Conservation (phyloP, 2,113 vertebrate genomes). For the cattle (Bos taurus) region DNA sequence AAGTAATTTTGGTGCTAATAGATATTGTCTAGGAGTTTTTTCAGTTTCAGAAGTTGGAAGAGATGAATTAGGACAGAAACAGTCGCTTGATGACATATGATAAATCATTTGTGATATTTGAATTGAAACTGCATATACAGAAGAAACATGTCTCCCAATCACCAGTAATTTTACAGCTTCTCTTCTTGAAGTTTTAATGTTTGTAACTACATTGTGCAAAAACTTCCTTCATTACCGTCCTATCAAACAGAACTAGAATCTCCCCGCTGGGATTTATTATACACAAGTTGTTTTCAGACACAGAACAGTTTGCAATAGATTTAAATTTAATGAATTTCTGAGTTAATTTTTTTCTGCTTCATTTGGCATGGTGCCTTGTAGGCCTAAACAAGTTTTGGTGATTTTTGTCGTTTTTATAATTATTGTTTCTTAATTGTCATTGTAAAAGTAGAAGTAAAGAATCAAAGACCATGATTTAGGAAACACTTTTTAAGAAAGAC, state of each 20-base stretch:
- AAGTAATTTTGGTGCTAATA: not conserved
- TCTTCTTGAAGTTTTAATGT: not conserved
- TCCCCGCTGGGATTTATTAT: slow-evolving; percentile 27
- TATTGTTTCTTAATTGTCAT: not conserved
- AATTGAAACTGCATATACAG: not conserved
- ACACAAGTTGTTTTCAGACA: not conserved
- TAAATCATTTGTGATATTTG: not conserved
- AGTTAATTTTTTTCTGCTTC: not conserved
- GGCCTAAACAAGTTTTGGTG: not conserved
- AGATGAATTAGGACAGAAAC: not conserved
- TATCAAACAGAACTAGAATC: not conserved
- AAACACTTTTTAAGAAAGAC: not conserved
- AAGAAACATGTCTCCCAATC: not conserved
- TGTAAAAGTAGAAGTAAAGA: not conserved
- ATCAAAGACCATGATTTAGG: not conserved
- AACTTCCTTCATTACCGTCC: not conserved
- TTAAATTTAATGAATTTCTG: slow-evolving; percentile 29
- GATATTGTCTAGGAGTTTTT: not conserved
- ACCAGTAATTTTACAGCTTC: not conserved
- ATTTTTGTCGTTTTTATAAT: not conserved
- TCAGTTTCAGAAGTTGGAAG: not conserved
- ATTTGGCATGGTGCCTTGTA: not conserved
- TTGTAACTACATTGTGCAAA: not conserved
- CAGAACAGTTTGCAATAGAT: not conserved
- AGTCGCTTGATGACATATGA: not conserved